phyloP scores from a whole-genome alignment of 2,797 vertebrate species.

The Ptychadena robeensis region DNA sequence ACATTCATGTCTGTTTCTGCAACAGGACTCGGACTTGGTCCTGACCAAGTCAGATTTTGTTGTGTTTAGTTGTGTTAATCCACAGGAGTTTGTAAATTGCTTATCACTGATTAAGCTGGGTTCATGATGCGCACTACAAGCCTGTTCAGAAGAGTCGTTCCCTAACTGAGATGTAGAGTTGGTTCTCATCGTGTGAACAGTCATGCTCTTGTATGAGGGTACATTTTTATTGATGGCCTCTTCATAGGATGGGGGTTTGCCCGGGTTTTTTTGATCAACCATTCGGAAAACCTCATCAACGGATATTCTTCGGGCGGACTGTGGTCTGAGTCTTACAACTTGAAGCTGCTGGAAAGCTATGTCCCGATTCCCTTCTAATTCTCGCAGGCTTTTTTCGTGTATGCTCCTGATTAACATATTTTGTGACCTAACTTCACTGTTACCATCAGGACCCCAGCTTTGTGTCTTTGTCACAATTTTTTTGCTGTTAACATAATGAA shows the following conservation, averaged over 20 bases:
- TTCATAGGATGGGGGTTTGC: constrained; percentile 85
- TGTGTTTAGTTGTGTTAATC: constrained; percentile 61
- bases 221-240: constrained; percentile 77
- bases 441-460: constrained; percentile 73
- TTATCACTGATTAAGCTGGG: constrained; percentile 40
- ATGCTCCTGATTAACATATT: constrained; percentile 77
- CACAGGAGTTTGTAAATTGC: constrained; percentile 40
- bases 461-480: constrained; percentile 77
- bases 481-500: constrained; percentile 74
- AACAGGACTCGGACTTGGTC: constrained; percentile 82
- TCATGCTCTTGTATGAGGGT: constrained; percentile 72
- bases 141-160: constrained; percentile 12
- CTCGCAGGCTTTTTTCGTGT: constrained; percentile 77
- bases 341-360: constrained; percentile 40
- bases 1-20: constrained; percentile 69
- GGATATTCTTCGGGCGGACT: constrained; percentile 74
- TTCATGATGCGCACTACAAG: constrained; percentile 34
- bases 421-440: constrained; percentile 68
- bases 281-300: constrained; percentile 83
- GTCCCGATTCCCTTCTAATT: constrained; percentile 67
- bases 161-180: constrained; percentile 13
- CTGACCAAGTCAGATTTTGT: constrained; percentile 75
- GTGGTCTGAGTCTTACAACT: constrained; percentile 7
- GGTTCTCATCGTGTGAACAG: constrained; percentile 78
- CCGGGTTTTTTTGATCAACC: constrained; percentile 78